Evolutionary conservation across 1,140 invertebrate species (phyloP).

Genomic region (Saccostrea cuccullata): DNA sequence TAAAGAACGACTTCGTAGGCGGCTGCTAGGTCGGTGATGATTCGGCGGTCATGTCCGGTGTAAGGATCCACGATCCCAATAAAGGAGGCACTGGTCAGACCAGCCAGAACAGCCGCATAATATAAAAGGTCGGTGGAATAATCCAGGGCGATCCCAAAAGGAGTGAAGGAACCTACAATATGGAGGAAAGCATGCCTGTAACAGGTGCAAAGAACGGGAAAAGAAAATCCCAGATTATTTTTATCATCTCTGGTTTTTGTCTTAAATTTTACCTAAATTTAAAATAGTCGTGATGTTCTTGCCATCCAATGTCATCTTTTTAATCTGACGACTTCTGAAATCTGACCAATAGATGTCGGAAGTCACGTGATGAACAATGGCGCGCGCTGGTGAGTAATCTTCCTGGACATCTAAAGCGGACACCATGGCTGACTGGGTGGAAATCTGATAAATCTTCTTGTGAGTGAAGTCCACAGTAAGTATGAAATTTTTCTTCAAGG

Average conservation of each 20-base stretch:
- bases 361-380: slow-evolving; percentile 14
- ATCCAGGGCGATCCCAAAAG: slow-evolving; percentile 39
- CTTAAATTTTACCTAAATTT: neutral
- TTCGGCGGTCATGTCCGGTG: neutral
- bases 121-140: slow-evolving; percentile 37
- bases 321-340: slow-evolving; percentile 12
- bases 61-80: slow-evolving; percentile 32
- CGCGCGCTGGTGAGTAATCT: slow-evolving; percentile 22
- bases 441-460: slow-evolving; percentile 35
- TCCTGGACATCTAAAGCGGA: slow-evolving; percentile 29
- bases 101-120: slow-evolving; percentile 2
- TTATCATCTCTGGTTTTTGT: too few species aligned
- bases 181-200: neutral
- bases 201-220: neutral
- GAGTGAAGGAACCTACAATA: slow-evolving; percentile 22
- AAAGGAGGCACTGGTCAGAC: slow-evolving; percentile 2
- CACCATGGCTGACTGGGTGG: slow-evolving; percentile 13
- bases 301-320: neutral
- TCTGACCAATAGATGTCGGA: slow-evolving; percentile 31
- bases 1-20: slow-evolving; percentile 14
- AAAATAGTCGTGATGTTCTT: slow-evolving; percentile 1
- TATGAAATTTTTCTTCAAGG: slow-evolving; percentile 36
- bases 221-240: too few species aligned
- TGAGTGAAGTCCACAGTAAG: slow-evolving; percentile 36
- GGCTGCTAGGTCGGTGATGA: slow-evolving; percentile 30